These are phyloP conservation scores for Ips nitidus DNA, from an alignment of 1,140 invertebrate species.

Conservation along the genomic window DNA sequence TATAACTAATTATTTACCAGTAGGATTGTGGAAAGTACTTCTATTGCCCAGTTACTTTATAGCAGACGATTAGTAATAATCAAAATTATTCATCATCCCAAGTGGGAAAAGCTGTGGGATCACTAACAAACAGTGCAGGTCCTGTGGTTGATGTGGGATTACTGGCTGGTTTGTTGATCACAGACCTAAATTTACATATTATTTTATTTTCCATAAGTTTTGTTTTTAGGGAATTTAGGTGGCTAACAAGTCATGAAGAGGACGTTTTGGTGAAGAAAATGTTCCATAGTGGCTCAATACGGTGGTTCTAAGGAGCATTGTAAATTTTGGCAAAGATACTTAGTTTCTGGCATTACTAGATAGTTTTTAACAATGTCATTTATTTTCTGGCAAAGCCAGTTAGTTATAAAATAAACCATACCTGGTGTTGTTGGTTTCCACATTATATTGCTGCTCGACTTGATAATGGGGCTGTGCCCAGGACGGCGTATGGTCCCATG, in stretches of 20 bases:
- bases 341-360: too few species aligned
- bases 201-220: neutral
- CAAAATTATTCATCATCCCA: conserved; percentile 52
- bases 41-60: too few species aligned
- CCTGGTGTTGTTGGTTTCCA: conserved; percentile 53
- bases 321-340: too few species aligned
- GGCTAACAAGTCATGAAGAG: neutral
- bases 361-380: too few species aligned
- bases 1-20: neutral
- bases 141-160: conserved; percentile 13
- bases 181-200: conserved; percentile 39
- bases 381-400: too few species aligned
- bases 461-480: conserved; percentile 40
- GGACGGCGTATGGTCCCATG: conserved; percentile 48
- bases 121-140: conserved; percentile 45
- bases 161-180: conserved; percentile 39
- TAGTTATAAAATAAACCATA: conserved; percentile 30
- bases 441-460: conserved; percentile 49
- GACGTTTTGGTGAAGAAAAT: too few species aligned
- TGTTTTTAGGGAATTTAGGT: neutral
- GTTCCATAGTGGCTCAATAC: too few species aligned
- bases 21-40: neutral
- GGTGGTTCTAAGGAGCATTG: too few species aligned
- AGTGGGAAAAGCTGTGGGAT: conserved; percentile 50
- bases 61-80: neutral